A percentile compares a stretch with the other conserved stretches of the same genome.
phyloP scores from a whole-genome alignment of 2,113 vertebrate genomes.

The Bettongia penicillata region DNA sequence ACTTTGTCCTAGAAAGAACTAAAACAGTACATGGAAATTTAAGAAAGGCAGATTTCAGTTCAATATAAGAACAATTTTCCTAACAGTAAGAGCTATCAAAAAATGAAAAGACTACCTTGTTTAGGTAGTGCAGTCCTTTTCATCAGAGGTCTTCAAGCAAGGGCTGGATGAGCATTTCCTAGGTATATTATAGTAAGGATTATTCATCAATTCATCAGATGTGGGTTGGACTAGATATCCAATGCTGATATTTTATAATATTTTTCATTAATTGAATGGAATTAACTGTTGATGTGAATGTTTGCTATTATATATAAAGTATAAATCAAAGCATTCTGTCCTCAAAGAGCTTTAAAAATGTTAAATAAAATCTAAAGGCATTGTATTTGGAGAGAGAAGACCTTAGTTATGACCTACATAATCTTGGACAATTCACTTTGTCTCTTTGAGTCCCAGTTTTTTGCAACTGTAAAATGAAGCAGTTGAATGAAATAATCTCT shows the following conservation, averaged over 20 bases:
- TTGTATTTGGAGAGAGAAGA: not conserved
- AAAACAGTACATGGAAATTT: not conserved
- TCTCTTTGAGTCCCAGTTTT: not conserved
- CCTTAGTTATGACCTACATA: not conserved
- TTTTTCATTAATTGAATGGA: not conserved
- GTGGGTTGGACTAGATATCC: not conserved
- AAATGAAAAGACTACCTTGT: not conserved
- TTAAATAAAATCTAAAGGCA: not conserved
- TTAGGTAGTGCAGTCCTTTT: not conserved
- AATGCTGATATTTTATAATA: not conserved
- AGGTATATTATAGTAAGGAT: not conserved
- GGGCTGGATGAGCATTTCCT: not conserved
- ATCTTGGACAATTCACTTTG: not conserved
- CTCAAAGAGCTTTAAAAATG: not conserved
- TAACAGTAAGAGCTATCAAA: not conserved
- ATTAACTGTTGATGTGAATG: not conserved
- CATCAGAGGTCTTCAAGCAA: not conserved
- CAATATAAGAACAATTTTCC: not conserved
- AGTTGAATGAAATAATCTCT: not conserved
- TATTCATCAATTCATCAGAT: not conserved
- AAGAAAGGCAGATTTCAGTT: not conserved
- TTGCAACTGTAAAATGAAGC: not conserved
- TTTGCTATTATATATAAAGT: not conserved
- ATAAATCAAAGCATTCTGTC: not conserved
- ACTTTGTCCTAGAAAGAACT: not conserved